Base-by-base conservation (phyloP, 1,140 invertebrate species). In the Caenorhabditis brenneri region DNA sequence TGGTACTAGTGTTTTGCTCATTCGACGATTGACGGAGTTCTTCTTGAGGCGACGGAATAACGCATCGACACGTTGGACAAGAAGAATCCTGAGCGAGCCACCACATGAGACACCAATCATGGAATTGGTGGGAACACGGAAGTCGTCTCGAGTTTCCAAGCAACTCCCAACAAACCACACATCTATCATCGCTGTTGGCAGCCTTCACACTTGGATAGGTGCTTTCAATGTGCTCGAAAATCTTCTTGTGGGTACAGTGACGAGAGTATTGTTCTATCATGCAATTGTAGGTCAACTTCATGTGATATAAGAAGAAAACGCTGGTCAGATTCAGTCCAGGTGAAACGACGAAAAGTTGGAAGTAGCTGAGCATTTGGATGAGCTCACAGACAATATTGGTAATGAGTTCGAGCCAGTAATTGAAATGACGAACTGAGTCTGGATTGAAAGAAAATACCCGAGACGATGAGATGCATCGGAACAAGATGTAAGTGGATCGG, bases 61-160 rank as follows among this genome's bases (percentile, higher is more conserved):
- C 7, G 7, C 79, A 36, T 15, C 83, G 29, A n/a, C 83, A 84
- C 16, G 83, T 84, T 16, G 83, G 83, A 31, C 83, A 84, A 15
- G 83, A 84, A 10, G 83, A 51, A 42, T 84, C 83, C 60, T 84
- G 83, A n/a, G 78, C 58, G 15, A 84, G 83, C 83, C 83, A 84
- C 83, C 83, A 84, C 83, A 84, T 84, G 24, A 84, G 60, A 69
- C 83, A 84, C 83, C 83, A 84, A 22, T 84, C 83, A 42, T 81
- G 83, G 55, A 84, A 84, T 36, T 80, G 78, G 49, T 84, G 83
- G 33, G 39, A 55, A 31, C 83, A 84, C 19, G 78, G 55, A 24
- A 84, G 83, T 19, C 58, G 31, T 9, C 83, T 12, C 1, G 79
- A 80, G 12, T 51, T 27, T 19, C 65, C 79, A 6, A 84, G 60